Base-by-base conservation (phyloP, 2,888 invertebrate species). In the Troglohyphantes excavatus region DNA sequence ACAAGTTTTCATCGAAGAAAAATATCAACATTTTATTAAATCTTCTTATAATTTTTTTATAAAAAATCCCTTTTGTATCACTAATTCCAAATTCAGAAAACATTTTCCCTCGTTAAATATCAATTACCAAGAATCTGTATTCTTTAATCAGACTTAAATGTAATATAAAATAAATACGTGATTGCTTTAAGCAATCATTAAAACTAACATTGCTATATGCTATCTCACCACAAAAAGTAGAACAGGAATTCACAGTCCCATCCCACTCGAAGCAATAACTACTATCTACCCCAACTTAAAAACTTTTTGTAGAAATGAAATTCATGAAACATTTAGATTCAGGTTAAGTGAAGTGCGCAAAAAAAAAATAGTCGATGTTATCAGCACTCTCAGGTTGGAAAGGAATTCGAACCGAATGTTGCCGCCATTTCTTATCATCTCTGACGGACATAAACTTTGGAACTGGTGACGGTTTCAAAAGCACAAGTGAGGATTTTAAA, bases 381-480 rank as follows among this genome's bases (percentile, higher is more conserved):
- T 53, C 53, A 53, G n/a, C n/a, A 17, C n/a, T 11, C n/a, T n/a
- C n/a, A 13, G n/a, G 53, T 53, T 53, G 53, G 53, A 53, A 53
- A n/a, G 17, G 53, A 53, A 53, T n/a, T 53, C 53, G n/a, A n/a
- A 53, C 53, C 13, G n/a, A n/a, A n/a, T 13, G 13, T 53, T 13
- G 13, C 53, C n/a, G n/a, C 53, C 53, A 53, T 53, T 53, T 23
- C 59, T 72, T 61, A 82, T 67, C 68, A 17, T 59, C 17, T 65
- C 33, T 87, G 87, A 87, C 21, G 70, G 27, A 27, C 53, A 72
- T 87, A 87, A 87, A 87, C 72, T 65, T 65, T 27, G 23, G 29
- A 29, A 72, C n/a, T 79, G 27, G 72, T 79, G 87, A 87, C 79
- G 79, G 29, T 75, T 75, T 68, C 26, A 53, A 53, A n/a, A 53